Evolutionary conservation across 2,797 vertebrate species (phyloP), one percentile per base, ranked within the genome.

Genomic region (Spondyliosoma cantharus): DNA sequence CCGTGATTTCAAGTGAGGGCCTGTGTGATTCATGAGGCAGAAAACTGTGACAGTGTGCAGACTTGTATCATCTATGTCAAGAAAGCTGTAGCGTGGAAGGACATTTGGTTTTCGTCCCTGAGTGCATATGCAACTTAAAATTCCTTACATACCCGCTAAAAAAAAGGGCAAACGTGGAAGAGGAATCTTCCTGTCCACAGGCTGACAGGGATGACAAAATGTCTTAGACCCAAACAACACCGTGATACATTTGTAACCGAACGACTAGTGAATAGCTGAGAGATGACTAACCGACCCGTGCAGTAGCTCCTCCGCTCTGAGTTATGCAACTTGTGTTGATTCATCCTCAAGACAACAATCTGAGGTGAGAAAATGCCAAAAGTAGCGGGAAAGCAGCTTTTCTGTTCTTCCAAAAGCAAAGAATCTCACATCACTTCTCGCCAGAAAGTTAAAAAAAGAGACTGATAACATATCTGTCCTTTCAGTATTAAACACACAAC

Each of bases 1-100:
- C 24, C 4, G 1, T 16, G 16, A 73, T 46, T 86, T 82, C 88
- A 90, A 87, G 86, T 87, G 58, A 82, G 61, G 76, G 67, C 81
- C 74, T 87, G 89, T 15, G 58, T 72, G 64, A 56, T 57, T 78
- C 54, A 79, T 49, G 1, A 14, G 46, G n/a, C 12, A 37, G 37
- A 63, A 59, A 69, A 67, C 4, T 13, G 27, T 49, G 63, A 32
- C 24, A 20, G 48, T 49, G 76, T 64, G 68, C 49, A 75, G 74
- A 76, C 62, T 74, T 69, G 72, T 54, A 78, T 45, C 16, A 15
- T 27, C 59, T 42, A 15, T 5, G 15, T 20, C 54, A 42, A 68
- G 3, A 37, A 11, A 37, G 9, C 37, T 37, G 2, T 11, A 3
- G 2, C 3, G 1, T 37, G 3, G 37, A 19, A 27, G 1, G 20